Conservation (phyloP, 2,797 vertebrate species). For the Yasuhikotakia modesta region DNA sequence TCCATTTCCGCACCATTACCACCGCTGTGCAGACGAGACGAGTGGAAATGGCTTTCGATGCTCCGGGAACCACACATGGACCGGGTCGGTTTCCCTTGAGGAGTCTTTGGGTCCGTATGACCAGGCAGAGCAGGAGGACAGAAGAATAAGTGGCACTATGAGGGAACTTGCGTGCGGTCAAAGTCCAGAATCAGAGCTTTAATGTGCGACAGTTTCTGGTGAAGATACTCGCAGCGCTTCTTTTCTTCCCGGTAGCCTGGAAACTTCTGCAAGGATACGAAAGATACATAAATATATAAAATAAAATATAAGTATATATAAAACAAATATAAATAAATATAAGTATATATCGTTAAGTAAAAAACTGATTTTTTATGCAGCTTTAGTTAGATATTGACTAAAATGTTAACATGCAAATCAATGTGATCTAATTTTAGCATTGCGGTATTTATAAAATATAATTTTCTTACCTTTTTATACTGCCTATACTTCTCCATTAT, state of each 20-base stretch:
- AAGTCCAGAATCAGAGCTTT: conserved; percentile 85
- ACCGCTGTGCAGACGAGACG: conserved; percentile 63
- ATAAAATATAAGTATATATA: no score
- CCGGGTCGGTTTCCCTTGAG: conserved; percentile 54
- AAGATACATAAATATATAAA: neutral
- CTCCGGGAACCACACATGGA: conserved; percentile 30
- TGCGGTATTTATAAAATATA: neutral
- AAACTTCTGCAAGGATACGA: conserved; percentile 73
- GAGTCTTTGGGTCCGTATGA: conserved; percentile 72
- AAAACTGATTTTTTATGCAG: neutral
- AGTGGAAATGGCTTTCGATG: conserved; percentile 67
- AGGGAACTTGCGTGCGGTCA: conserved; percentile 75
- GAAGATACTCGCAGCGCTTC: conserved; percentile 83
- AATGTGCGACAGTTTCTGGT: conserved; percentile 87
- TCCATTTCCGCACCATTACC: conserved; percentile 60
- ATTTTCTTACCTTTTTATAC: conserved; percentile 82
- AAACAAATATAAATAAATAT: no score
- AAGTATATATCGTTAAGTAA: neutral
- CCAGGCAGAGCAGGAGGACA: conserved; percentile 47
- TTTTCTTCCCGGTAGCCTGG: conserved; percentile 87
- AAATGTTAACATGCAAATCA: neutral
- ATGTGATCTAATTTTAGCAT: neutral
- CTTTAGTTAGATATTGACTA: neutral
- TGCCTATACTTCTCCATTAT: conserved; percentile 84
- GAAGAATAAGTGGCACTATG: conserved; percentile 63